Percentiles rank a stretch among this genome's conserved stretches.
These are phyloP conservation scores for Microcebus murinus DNA, from an alignment of 2,113 vertebrate genomes.

Conservation along the genomic window DNA sequence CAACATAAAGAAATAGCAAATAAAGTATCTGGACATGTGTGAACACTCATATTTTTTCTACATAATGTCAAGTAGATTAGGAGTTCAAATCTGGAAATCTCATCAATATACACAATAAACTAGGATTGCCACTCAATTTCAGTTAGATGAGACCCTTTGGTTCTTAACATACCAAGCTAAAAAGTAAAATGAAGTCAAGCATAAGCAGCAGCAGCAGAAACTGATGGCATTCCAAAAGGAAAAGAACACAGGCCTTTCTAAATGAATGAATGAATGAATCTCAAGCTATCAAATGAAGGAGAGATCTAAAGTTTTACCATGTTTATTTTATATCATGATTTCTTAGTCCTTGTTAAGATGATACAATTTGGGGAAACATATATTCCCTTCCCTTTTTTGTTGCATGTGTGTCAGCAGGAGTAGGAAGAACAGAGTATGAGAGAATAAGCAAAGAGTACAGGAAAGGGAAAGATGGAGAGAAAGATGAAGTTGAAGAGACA, in stretches of 20 bases:
- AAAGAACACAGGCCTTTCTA: background rate
- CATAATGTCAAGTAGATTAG: background rate
- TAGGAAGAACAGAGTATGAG: constrained; percentile 36
- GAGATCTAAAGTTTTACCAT: constrained; percentile 67
- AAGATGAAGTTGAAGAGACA: background rate
- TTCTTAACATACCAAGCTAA: background rate
- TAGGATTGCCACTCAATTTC: background rate
- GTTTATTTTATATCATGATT: constrained; percentile 80
- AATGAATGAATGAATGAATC: background rate
- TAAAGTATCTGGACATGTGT: background rate
- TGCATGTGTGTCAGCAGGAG: constrained; percentile 64
- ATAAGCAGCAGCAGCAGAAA: background rate
- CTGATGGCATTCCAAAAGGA: background rate
- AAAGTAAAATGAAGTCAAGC: background rate
- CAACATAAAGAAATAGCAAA: constrained; percentile 46
- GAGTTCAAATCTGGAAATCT: background rate
- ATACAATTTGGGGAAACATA: constrained; percentile 71
- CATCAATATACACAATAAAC: background rate
- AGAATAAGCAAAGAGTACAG: background rate
- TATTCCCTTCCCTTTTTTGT: constrained; percentile 72
- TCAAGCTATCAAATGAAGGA: constrained; percentile 33
- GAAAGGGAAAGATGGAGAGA: background rate
- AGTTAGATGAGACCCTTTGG: background rate
- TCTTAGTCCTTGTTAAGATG: constrained; percentile 74
- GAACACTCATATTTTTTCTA: background rate